Percentiles rank a stretch among this genome's conserved stretches.
Conservation (phyloP, 2,888 invertebrate genomes). For the Nymphalis urticae region DNA sequence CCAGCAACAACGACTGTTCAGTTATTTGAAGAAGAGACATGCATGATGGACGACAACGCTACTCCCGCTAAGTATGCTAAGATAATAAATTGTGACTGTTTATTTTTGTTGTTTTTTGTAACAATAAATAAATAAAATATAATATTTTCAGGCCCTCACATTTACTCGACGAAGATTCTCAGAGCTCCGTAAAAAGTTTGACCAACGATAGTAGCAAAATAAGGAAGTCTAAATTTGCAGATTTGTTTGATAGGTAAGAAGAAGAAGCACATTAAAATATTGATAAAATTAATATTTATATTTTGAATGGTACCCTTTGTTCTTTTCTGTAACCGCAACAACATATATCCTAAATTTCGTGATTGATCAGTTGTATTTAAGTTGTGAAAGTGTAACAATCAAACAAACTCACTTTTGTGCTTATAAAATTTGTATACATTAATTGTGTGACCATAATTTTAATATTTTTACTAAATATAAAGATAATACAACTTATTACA, state of each 20-base stretch:
- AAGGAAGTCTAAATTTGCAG: slow-evolving; percentile 75
- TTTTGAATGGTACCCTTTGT: too few species aligned
- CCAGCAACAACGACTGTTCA: slow-evolving; percentile 79
- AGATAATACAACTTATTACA: neutral
- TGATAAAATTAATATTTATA: too few species aligned
- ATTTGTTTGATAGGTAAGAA: slow-evolving; percentile 74
- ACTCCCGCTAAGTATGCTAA: slow-evolving; percentile 72
- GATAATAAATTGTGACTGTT: neutral
- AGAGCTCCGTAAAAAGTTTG: slow-evolving; percentile 90
- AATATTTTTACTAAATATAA: too few species aligned
- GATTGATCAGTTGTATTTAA: too few species aligned
- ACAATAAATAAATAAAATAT: neutral
- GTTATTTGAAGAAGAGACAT: slow-evolving; percentile 87
- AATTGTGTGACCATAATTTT: too few species aligned
- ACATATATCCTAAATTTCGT: too few species aligned
- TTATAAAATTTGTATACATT: too few species aligned
- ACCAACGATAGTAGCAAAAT: slow-evolving; percentile 84
- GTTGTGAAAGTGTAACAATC: too few species aligned
- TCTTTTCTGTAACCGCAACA: too few species aligned
- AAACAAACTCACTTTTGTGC: too few species aligned
- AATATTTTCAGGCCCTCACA: slow-evolving; percentile 63
- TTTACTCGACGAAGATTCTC: slow-evolving; percentile 88
- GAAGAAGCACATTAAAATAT: neutral
- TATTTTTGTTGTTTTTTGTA: neutral
- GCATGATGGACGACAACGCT: slow-evolving; percentile 87